phyloP scores from a whole-genome alignment of 2,888 invertebrate genomes.

The Plebejus anna region DNA sequence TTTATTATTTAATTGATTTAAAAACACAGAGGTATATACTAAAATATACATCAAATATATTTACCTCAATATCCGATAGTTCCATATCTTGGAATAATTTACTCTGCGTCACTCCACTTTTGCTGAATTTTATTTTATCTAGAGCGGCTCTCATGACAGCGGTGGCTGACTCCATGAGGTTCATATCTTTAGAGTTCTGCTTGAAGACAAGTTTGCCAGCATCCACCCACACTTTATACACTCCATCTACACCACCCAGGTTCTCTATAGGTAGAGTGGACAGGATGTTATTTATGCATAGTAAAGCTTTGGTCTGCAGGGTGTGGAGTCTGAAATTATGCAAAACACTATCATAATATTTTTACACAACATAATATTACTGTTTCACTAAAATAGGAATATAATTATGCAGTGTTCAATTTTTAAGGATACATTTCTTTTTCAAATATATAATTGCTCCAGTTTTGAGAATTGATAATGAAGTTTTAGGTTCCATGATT shows the following conservation, averaged over 20 bases:
- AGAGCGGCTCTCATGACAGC: constrained; percentile 87
- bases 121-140: constrained; percentile 81
- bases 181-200: constrained; percentile 67
- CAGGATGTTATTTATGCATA: constrained; percentile 86
- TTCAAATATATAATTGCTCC: too few relatives aligned
- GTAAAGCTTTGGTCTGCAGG: constrained; percentile 82
- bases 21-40: not conserved
- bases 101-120: constrained; percentile 52
- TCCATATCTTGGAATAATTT: constrained; percentile 78
- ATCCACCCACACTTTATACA: constrained; percentile 83
- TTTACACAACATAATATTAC: too few relatives aligned
- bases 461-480: too few relatives aligned
- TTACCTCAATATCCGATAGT: constrained; percentile 78
- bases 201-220: constrained; percentile 82
- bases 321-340: constrained; percentile 66
- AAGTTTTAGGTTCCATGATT: too few relatives aligned
- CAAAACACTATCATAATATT: not conserved
- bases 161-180: constrained; percentile 84
- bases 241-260: constrained; percentile 82
- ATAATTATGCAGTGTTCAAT: too few relatives aligned
- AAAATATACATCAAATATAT: not conserved
- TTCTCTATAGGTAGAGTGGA: constrained; percentile 80
- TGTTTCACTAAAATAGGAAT: too few relatives aligned
- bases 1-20: too few relatives aligned
- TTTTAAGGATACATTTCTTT: too few relatives aligned